Percentiles rank a stretch among this genome's conserved stretches.
Evolutionary conservation across 2,888 invertebrate species (phyloP).

Genomic region (Epiperipatus broadwayi): DNA sequence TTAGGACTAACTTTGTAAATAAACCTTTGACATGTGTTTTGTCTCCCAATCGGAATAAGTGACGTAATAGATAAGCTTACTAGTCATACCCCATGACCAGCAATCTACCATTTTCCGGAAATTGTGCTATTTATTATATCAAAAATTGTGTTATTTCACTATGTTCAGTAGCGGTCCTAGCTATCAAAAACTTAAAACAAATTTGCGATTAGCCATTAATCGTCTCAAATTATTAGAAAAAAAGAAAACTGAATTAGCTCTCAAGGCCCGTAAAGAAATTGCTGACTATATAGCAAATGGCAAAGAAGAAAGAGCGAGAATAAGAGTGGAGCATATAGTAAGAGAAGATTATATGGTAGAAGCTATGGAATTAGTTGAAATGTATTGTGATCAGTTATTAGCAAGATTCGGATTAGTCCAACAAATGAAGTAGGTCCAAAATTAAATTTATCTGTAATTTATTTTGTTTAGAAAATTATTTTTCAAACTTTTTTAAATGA

Average conservation of each 20-base stretch:
- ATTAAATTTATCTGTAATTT: no score
- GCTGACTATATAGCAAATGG: conserved; percentile 23
- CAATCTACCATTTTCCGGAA: no score
- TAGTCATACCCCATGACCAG: no score
- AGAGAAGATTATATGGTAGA: conserved; percentile 31
- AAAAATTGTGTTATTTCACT: no score
- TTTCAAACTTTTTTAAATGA: no score
- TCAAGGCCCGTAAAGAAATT: conserved; percentile 28
- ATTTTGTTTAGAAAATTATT: no score
- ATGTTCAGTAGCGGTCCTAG: conserved; percentile 25
- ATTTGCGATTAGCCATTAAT: conserved; percentile 26
- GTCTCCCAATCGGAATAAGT: no score
- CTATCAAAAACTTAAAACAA: conserved; percentile 27
- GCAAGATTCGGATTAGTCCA: conserved; percentile 28
- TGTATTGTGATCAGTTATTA: conserved; percentile 29
- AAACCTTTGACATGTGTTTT: no score
- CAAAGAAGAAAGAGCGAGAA: conserved; percentile 28
- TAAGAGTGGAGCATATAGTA: conserved; percentile 29
- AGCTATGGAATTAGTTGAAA: conserved; percentile 29
- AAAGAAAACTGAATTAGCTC: conserved; percentile 27
- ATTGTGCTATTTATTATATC: no score
- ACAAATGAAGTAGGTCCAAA: conserved; percentile 19
- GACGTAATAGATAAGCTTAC: no score
- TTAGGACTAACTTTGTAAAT: no score
- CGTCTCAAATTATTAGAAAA: conserved; percentile 26